Evolutionary conservation across 2,888 invertebrate species (phyloP), one percentile per base, ranked within the genome.

Genomic region (Ganaspis brasiliensis): DNA sequence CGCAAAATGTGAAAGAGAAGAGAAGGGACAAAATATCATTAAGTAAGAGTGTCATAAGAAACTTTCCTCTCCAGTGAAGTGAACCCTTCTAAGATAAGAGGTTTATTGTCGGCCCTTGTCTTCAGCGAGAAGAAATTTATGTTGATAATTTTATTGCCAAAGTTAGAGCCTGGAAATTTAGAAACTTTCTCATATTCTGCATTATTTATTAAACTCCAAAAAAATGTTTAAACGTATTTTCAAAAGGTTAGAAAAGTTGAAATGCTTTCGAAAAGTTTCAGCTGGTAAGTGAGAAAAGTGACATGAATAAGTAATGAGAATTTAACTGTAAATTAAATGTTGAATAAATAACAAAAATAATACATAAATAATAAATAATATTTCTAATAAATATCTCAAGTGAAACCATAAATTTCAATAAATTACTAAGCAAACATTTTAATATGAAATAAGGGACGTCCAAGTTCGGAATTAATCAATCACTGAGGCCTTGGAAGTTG

Each of bases 401-500:
- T 2, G 8, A 8, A 31, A 26, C 3, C 6, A 31, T 9, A 52
- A 49, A 16, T 52, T 19, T 52, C 16, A 8, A 16, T 19, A 16
- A n/a, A 19, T 19, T 52, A 16, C 12, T 10, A 40, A 12, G 1
- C 12, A 12, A 12, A 10, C 8, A 52, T 8, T 12, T 45, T 16
- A 4, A 19, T 8, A 8, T 8, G 16, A 59, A n/a, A 40, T 3
- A 9, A 6, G 19, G 19, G 24, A 21, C 14, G n/a, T 24, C 21
- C 9, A n/a, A 45, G 63, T 24, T 45, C 5, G 14, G 14, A 40
- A 40, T 63, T 24, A 40, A 61, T 61, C 37, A 61, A 67, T 67
- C 40, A 67, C 40, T 21, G 24, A 45, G 21, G 40, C 21, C 63
- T 67, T 67, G 37, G 40, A 45, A 67, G 63, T 67, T 45, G 37